These are phyloP conservation scores for Sitodiplosis mosellana DNA, from an alignment of 1,140 invertebrate genomes.

Conservation along the genomic window DNA sequence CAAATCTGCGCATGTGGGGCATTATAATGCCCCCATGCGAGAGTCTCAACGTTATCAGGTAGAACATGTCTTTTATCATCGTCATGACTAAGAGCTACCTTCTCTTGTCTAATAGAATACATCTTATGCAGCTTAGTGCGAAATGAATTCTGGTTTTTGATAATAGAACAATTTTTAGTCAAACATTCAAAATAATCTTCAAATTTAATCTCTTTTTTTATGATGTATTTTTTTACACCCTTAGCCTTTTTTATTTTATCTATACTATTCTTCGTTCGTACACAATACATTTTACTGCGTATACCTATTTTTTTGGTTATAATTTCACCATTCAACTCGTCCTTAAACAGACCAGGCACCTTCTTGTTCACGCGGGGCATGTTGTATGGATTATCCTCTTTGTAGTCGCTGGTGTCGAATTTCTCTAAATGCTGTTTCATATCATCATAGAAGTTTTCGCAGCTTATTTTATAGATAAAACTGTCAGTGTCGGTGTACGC, in stretches of 20 bases:
- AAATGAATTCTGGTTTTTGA: constrained; percentile 6
- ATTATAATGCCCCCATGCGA: too few species aligned
- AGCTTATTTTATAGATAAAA: constrained; percentile 22
- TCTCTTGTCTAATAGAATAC: constrained; percentile 8
- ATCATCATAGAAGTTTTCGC: constrained; percentile 24
- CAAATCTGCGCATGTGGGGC: too few species aligned
- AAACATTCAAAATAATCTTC: not conserved
- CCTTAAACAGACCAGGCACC: constrained; percentile 13
- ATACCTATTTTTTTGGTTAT: constrained; percentile 25
- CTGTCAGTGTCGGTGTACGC: constrained; percentile 27
- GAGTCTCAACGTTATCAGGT: not conserved
- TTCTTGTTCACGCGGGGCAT: constrained; percentile 14
- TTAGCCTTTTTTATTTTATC: not conserved
- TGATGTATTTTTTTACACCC: not conserved
- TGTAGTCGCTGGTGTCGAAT: constrained; percentile 19
- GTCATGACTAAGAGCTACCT: constrained; percentile 8
- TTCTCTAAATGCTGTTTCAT: constrained; percentile 13
- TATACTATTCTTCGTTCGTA: not conserved
- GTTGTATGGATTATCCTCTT: constrained; percentile 7
- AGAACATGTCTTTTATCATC: constrained; percentile 5
- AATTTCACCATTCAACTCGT: constrained; percentile 14
- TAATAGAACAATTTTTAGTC: not conserved
- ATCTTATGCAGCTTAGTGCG: constrained; percentile 8
- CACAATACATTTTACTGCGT: constrained; percentile 26
- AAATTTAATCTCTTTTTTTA: not conserved